Percentiles rank a stretch among this genome's conserved stretches.
Conservation (phyloP, 2,888 invertebrate species). For the Diloba caeruleocephala region DNA sequence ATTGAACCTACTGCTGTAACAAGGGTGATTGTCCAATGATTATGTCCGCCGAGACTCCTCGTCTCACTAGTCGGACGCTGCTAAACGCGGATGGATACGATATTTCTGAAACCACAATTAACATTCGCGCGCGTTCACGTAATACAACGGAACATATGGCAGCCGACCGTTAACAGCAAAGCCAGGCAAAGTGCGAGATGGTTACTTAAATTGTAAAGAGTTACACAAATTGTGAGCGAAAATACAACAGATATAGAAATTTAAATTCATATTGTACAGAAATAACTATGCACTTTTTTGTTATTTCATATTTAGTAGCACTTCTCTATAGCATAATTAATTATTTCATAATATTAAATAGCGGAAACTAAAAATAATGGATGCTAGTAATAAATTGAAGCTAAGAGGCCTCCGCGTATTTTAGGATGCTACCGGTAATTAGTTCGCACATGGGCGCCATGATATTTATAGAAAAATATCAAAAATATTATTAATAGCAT, state of each 20-base stretch:
- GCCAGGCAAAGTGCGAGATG: slow-evolving; percentile 14
- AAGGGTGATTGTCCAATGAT: slow-evolving; percentile 62
- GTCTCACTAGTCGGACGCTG: neutral
- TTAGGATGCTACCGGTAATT: slow-evolving; percentile 36
- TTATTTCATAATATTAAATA: slow-evolving; percentile 5
- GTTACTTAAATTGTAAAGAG: slow-evolving; percentile 14
- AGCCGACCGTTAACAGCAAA: slow-evolving; percentile 31
- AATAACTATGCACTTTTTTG: too few relatives aligned
- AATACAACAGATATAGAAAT: slow-evolving; percentile 16
- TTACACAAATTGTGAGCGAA: slow-evolving; percentile 27
- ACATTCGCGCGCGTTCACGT: slow-evolving; percentile 27
- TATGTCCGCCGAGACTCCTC: slow-evolving; percentile 7
- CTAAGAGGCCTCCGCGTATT: slow-evolving; percentile 33
- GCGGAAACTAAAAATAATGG: slow-evolving; percentile 36
- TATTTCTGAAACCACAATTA: slow-evolving; percentile 27
- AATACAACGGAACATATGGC: slow-evolving; percentile 42
- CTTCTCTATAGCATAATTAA: too few relatives aligned
- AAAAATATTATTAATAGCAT: slow-evolving; percentile 39
- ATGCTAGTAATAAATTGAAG: slow-evolving; percentile 30
- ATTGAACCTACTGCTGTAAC: slow-evolving; percentile 36
- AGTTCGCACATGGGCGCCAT: slow-evolving; percentile 27
- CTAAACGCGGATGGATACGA: slow-evolving; percentile 13
- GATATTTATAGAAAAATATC: slow-evolving; percentile 36
- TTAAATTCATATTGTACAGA: too few relatives aligned
- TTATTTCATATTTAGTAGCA: too few relatives aligned